phyloP scores from a whole-genome alignment of 2,797 vertebrate genomes.

The Phataginus tricuspis region DNA sequence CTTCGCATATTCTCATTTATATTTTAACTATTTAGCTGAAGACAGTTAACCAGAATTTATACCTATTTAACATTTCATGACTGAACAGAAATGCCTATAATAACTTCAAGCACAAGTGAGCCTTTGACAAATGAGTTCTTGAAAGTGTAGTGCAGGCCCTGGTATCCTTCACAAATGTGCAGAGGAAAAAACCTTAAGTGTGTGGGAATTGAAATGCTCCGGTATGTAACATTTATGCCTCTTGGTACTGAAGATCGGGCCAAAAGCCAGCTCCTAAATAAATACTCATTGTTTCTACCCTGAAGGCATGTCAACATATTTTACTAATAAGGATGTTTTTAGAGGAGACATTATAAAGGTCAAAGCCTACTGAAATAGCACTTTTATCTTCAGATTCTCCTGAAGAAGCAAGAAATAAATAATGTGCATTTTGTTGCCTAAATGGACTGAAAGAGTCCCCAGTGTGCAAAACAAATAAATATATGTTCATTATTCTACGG shows the following conservation, averaged over 20 bases:
- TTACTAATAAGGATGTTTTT: constrained; percentile 72
- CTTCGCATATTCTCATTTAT: not conserved
- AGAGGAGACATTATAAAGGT: constrained; percentile 6
- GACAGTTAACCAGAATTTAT: not conserved
- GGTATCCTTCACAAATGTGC: constrained; percentile 16
- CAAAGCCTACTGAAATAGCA: constrained; percentile 42
- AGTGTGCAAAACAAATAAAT: constrained; percentile 58
- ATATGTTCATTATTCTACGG: constrained; percentile 43
- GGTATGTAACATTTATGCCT: constrained; percentile 70
- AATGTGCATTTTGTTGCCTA: constrained; percentile 29
- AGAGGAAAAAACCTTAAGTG: constrained; percentile 15
- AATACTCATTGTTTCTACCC: constrained; percentile 75
- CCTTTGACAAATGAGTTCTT: constrained; percentile 65
- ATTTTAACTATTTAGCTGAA: constrained; percentile 36
- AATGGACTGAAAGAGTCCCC: constrained; percentile 19
- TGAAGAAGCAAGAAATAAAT: constrained; percentile 53
- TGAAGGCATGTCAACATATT: constrained; percentile 67
- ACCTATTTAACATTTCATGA: constrained; percentile 28
- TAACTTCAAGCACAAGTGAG: constrained; percentile 38
- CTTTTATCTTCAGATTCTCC: constrained; percentile 6
- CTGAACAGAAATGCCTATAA: not conserved
- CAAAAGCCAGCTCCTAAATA: constrained; percentile 75
- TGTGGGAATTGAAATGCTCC: constrained; percentile 57
- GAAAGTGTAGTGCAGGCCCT: not conserved
- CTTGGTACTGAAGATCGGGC: constrained; percentile 52